phyloP scores from a whole-genome alignment of 2,888 invertebrate genomes.

The Plemyria rubiginata region DNA sequence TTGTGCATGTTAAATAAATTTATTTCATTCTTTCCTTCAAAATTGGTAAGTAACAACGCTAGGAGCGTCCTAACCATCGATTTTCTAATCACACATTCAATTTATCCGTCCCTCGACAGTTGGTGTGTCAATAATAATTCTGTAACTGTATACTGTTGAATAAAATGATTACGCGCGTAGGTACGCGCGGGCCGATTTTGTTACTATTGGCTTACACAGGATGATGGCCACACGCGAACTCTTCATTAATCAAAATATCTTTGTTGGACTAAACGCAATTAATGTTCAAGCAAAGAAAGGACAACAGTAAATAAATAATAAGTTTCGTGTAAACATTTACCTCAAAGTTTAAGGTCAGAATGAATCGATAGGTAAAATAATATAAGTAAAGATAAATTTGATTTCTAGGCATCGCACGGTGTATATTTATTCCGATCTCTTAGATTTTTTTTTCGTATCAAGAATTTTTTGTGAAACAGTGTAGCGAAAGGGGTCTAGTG shows the following conservation, averaged over 20 bases:
- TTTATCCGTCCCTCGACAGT: constrained; percentile 70
- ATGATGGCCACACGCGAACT: constrained; percentile 41
- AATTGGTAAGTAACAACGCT: constrained; percentile 4
- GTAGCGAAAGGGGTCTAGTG: too few species aligned
- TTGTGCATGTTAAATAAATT: too few species aligned
- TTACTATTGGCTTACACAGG: constrained; percentile 47
- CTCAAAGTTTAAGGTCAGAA: constrained; percentile 2
- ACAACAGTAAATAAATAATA: constrained; percentile 15
- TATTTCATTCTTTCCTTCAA: too few species aligned
- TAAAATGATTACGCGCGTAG: constrained; percentile 84
- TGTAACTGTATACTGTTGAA: constrained; percentile 79
- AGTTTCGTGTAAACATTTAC: constrained; percentile 13
- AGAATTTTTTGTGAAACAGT: too few species aligned
- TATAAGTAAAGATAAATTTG: too few species aligned
- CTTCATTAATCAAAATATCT: constrained; percentile 43
- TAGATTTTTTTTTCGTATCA: too few species aligned
- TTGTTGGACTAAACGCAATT: constrained; percentile 39
- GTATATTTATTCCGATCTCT: too few species aligned
- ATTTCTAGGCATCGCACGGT: too few species aligned
- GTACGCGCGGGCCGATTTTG: constrained; percentile 58
- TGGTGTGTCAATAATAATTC: constrained; percentile 81
- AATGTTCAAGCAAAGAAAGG: constrained; percentile 22
- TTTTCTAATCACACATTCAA: constrained; percentile 73
- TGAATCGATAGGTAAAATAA: too few species aligned
- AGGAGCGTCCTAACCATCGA: constrained; percentile 54